Conservation (phyloP, 2,113 vertebrate genomes). For the Piprites chloris region DNA sequence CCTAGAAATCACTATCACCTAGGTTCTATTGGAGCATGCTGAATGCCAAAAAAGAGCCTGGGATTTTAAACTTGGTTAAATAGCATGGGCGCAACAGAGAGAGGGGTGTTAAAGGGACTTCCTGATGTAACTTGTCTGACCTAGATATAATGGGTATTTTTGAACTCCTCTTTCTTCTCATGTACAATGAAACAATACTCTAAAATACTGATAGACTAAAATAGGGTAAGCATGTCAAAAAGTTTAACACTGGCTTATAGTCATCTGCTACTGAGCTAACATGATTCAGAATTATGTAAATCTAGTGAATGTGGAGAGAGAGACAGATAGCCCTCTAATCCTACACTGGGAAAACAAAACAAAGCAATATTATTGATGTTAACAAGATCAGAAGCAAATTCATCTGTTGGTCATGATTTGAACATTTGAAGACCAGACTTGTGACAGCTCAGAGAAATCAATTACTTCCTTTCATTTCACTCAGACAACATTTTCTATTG, state of each 20-base stretch:
- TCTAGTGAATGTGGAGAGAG: not conserved
- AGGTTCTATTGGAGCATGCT: not conserved
- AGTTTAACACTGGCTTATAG: not conserved
- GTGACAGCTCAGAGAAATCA: not conserved
- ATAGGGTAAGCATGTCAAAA: not conserved
- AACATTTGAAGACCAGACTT: not conserved
- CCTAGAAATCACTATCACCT: not conserved
- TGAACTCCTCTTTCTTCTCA: not conserved
- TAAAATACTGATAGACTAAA: not conserved
- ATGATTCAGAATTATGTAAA: not conserved
- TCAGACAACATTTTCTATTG: not conserved
- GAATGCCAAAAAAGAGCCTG: not conserved
- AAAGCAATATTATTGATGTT: not conserved
- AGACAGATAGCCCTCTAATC: not conserved
- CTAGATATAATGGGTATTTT: not conserved
- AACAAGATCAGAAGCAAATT: not conserved
- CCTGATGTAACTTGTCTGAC: not conserved
- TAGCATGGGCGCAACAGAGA: not conserved
- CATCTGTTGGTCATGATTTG: not conserved
- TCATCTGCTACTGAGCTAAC: not conserved
- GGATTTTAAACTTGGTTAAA: not conserved
- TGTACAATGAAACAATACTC: not conserved
- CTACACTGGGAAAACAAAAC: not conserved
- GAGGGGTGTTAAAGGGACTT: not conserved
- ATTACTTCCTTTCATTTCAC: not conserved